Evolutionary conservation across 1,140 invertebrate genomes (phyloP), one percentile per base, ranked within the genome.

Genomic region (Globodera rostochiensis): DNA sequence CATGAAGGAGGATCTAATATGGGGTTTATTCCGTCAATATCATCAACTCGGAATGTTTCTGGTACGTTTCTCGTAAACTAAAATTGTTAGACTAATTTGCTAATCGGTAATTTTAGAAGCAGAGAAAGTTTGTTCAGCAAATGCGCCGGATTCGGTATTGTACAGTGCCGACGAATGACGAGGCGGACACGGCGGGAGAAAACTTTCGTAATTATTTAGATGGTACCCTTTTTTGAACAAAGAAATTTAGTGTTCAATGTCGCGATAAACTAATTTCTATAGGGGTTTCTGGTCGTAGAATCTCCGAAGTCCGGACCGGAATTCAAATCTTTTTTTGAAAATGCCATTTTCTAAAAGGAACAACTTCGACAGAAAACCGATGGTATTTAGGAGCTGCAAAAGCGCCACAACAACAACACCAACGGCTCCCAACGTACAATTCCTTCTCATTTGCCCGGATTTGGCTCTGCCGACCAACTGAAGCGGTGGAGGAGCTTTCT

Each of bases 401-500:
- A 66, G 70, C 66, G 76, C 21, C 66, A 67, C 66, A 57, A 76
- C 53, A 15, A 60, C 53, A 70, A 70, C 66, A 21, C 66, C 13
- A 67, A 78, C 70, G 66, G 64, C n/a, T n/a, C 76, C 21, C 76
- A 78, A 64, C 46, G 46, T 19, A 53, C 76, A 25, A 78, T 78
- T 21, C 76, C 73, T 49, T 81, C 80, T 19, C 74, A 81, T 53
- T 69, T 81, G 46, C 80, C 80, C 15, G 46, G 70, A n/a, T 74
- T 74, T 25, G 60, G 74, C 13, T 67, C 73, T 7, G 73, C 80
- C 0, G 73, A 71, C 21, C 81, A 82, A 64, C 15, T 74, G 21
- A 74, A 71, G 15, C 77, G 73, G 11, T 82, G 81, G 81, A 50
- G 81, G 25, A 81, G 74, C 36, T 82, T 82, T 69, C 57, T 82